Percentiles rank a stretch among this genome's conserved stretches.
Evolutionary conservation across 1,140 invertebrate species (phyloP).

Genomic region (Drosophila rhopaloa): DNA sequence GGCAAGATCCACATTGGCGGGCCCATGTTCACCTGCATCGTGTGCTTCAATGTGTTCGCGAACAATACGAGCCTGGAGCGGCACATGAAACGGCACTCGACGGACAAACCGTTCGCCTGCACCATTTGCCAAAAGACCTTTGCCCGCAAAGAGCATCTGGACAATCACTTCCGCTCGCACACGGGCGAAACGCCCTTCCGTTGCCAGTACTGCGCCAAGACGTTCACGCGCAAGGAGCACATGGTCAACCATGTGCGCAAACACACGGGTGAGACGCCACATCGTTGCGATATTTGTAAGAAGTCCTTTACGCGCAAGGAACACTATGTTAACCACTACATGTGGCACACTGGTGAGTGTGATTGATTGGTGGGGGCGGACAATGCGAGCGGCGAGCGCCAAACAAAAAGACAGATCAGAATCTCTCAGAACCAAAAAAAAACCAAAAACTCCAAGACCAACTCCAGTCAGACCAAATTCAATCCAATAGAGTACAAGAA

Average conservation of each 20-base stretch:
- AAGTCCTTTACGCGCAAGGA: conserved; percentile 94
- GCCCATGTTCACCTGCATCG: conserved; percentile 89
- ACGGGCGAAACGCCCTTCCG: conserved; percentile 92
- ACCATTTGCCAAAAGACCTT: conserved; percentile 94
- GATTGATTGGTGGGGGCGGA: conserved; percentile 87
- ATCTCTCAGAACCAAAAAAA: conserved; percentile 30
- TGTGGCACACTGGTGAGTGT: conserved; percentile 89
- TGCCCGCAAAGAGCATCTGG: conserved; percentile 93
- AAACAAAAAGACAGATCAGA: conserved; percentile 45
- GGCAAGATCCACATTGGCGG: conserved; percentile 92
- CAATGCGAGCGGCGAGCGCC: conserved; percentile 84
- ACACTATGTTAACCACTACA: conserved; percentile 92
- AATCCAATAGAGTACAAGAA: conserved; percentile 49
- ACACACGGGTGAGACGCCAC: conserved; percentile 94
- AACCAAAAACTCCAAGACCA: conserved; percentile 28
- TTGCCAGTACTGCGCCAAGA: conserved; percentile 93
- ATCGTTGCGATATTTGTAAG: conserved; percentile 93
- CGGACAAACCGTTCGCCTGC: conserved; percentile 93
- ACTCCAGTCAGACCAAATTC: conserved; percentile 48
- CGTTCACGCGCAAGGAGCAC: conserved; percentile 94
- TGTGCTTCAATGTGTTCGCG: conserved; percentile 91
- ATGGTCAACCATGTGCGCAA: conserved; percentile 94
- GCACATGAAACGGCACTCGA: conserved; percentile 91
- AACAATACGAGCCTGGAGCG: conserved; percentile 89
- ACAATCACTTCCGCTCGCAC: conserved; percentile 93